Conservation (phyloP, 2,797 vertebrate species). For the Enteromius mattozi region DNA sequence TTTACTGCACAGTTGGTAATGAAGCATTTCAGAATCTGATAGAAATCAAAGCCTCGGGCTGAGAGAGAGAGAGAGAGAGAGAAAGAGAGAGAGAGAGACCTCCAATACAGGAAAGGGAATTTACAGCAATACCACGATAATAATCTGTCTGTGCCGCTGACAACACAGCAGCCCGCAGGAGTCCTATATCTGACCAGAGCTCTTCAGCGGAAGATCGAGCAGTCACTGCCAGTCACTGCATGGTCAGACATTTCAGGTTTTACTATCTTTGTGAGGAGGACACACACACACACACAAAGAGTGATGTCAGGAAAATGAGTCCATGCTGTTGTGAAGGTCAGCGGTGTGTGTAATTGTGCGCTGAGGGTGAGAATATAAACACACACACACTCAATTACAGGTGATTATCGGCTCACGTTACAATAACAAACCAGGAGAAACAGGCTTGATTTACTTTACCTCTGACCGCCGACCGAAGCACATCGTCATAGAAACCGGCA, state of each 20-base stretch:
- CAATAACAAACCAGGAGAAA: slow-evolving; percentile 33
- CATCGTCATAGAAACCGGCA: neutral
- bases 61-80: neutral
- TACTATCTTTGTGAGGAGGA: too few relatives aligned
- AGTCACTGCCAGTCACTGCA: too few relatives aligned
- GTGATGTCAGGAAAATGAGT: slow-evolving; percentile 80
- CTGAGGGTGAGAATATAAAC: slow-evolving; percentile 79
- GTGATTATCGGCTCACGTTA: slow-evolving; percentile 20
- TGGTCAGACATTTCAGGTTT: too few relatives aligned
- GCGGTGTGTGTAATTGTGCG: slow-evolving; percentile 67
- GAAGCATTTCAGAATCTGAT: slow-evolving; percentile 89
- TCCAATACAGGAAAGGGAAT: neutral
- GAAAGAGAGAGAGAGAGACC: neutral
- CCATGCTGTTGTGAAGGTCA: slow-evolving; percentile 54
- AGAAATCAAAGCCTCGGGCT: slow-evolving; percentile 81
- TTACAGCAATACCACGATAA: neutral
- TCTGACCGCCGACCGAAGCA: slow-evolving; percentile 2
- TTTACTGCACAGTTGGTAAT: slow-evolving; percentile 91
- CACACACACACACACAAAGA: slow-evolving; percentile 75
- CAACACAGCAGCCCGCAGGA: neutral
- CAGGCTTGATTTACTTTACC: slow-evolving; percentile 30
- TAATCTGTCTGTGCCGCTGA: neutral
- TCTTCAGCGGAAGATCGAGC: neutral
- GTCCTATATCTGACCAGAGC: neutral
- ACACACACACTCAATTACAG: slow-evolving; percentile 1